These are phyloP conservation scores for Gymnoscopelus braueri DNA, from an alignment of 2,797 vertebrate genomes.

Conservation along the genomic window DNA sequence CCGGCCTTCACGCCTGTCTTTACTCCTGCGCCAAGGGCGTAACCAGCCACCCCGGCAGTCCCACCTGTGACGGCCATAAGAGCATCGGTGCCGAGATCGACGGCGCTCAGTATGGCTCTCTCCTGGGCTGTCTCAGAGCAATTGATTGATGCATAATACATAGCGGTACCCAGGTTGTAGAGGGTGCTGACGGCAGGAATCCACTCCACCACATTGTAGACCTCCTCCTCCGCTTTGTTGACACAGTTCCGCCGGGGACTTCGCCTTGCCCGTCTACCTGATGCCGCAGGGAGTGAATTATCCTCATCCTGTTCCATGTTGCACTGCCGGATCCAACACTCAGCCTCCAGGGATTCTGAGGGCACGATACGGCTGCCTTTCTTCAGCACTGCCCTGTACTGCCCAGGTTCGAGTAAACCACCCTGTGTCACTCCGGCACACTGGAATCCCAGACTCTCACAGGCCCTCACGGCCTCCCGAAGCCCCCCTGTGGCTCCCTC, in stretches of 20 bases:
- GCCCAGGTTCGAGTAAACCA: slow-evolving; percentile 31
- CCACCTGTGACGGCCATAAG: slow-evolving; percentile 79
- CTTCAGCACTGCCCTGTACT: slow-evolving; percentile 72
- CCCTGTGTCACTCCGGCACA: slow-evolving; percentile 78
- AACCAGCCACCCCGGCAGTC: slow-evolving; percentile 67
- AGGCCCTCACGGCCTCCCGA: slow-evolving; percentile 67
- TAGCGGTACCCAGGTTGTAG: slow-evolving; percentile 89
- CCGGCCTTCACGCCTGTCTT: slow-evolving; percentile 86
- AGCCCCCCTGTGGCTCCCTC: slow-evolving; percentile 51
- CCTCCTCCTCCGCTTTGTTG: slow-evolving; percentile 73
- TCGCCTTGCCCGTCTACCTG: slow-evolving; percentile 50
- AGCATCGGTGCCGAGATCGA: slow-evolving; percentile 88
- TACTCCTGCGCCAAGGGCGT: slow-evolving; percentile 79
- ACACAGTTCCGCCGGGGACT: slow-evolving; percentile 68
- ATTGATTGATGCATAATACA: slow-evolving; percentile 88
- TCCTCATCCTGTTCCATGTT: neutral
- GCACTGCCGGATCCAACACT: slow-evolving; percentile 80
- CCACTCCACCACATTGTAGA: slow-evolving; percentile 82
- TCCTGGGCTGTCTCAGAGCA: slow-evolving; percentile 83
- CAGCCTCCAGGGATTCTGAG: slow-evolving; percentile 44
- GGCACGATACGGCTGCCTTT: slow-evolving; percentile 73
- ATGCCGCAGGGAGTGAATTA: neutral
- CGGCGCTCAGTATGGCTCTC: slow-evolving; percentile 83
- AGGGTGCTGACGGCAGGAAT: slow-evolving; percentile 85
- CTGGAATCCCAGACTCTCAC: slow-evolving; percentile 68